Conservation (phyloP, 1,140 invertebrate genomes). For the Drosophila pseudoobscura region DNA sequence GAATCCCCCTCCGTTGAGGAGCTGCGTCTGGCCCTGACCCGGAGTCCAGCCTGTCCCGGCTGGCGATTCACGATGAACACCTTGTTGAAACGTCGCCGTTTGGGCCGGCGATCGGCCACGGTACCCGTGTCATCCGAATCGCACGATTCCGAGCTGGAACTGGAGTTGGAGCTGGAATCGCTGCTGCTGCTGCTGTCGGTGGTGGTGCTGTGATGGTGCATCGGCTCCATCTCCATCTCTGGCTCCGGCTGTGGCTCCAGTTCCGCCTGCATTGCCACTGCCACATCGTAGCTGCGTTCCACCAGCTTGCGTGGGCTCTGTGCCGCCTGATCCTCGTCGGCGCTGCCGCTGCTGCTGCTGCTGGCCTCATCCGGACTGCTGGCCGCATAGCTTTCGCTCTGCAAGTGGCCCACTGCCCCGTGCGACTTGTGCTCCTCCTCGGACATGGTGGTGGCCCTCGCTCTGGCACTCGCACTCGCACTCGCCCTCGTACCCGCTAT, state of each 20-base stretch:
- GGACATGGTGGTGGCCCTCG: constrained; percentile 48
- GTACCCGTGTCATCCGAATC: constrained; percentile 81
- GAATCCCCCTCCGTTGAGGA: constrained; percentile 87
- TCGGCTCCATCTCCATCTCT: constrained; percentile 35
- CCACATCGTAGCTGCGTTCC: constrained; percentile 84
- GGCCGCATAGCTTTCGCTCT: constrained; percentile 74
- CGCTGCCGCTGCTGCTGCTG: constrained; percentile 39
- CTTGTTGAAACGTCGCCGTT: constrained; percentile 88
- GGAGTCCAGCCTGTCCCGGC: constrained; percentile 30
- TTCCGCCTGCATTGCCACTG: constrained; percentile 83
- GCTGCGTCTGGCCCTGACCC: constrained; percentile 82
- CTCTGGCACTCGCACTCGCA: background rate
- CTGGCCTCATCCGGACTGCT: constrained; percentile 69
- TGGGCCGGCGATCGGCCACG: constrained; percentile 82
- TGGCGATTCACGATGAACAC: constrained; percentile 88
- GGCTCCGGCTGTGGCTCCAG: background rate
- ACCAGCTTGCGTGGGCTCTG: constrained; percentile 50
- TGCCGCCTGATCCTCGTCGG: constrained; percentile 10
- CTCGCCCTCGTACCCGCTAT: constrained; percentile 4
- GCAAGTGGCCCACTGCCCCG: constrained; percentile 35
- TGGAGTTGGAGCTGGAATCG: constrained; percentile 45
- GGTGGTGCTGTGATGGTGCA: constrained; percentile 71
- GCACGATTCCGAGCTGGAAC: constrained; percentile 70
- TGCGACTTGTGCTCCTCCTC: constrained; percentile 29
- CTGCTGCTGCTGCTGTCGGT: constrained; percentile 49